These are phyloP conservation scores for Strix aluco DNA, from an alignment of 2,113 vertebrate genomes.

Conservation along the genomic window DNA sequence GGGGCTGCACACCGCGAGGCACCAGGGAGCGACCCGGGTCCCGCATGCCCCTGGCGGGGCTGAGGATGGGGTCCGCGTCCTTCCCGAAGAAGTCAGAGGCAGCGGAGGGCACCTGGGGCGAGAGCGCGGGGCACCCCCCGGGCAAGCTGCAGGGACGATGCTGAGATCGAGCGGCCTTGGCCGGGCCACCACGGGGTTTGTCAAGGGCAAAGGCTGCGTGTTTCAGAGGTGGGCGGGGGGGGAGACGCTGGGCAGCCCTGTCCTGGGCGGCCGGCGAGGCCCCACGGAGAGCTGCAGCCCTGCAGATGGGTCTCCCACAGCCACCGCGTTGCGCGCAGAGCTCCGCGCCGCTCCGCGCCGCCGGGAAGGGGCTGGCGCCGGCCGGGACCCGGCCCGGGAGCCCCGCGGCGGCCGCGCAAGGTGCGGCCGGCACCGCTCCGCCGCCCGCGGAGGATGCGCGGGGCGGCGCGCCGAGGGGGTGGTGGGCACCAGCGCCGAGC, in stretches of 20 bases:
- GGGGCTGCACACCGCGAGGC: not conserved
- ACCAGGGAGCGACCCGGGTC: not conserved
- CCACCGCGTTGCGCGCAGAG: too few relatives aligned
- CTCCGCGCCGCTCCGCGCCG: not conserved
- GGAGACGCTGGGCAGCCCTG: not conserved
- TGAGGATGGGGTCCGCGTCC: too few relatives aligned
- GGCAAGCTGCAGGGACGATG: not conserved
- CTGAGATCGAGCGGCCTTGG: not conserved
- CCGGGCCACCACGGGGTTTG: not conserved
- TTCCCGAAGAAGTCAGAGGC: not conserved
- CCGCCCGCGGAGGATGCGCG: not conserved
- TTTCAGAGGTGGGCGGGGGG: not conserved
- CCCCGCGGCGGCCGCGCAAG: not conserved
- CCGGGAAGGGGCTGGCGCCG: not conserved
- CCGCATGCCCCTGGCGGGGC: not conserved
- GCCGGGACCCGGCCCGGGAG: not conserved
- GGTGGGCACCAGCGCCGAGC: not conserved
- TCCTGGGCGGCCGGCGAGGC: not conserved
- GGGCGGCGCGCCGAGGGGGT: too few relatives aligned
- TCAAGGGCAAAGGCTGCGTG: not conserved
- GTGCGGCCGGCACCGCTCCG: not conserved
- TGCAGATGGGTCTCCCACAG: too few relatives aligned
- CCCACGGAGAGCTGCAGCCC: not conserved
- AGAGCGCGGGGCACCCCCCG: not conserved
- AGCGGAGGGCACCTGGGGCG: not conserved